Evolutionary conservation across 1,140 invertebrate species (phyloP).

Genomic region (Zaprionus davidi): DNA sequence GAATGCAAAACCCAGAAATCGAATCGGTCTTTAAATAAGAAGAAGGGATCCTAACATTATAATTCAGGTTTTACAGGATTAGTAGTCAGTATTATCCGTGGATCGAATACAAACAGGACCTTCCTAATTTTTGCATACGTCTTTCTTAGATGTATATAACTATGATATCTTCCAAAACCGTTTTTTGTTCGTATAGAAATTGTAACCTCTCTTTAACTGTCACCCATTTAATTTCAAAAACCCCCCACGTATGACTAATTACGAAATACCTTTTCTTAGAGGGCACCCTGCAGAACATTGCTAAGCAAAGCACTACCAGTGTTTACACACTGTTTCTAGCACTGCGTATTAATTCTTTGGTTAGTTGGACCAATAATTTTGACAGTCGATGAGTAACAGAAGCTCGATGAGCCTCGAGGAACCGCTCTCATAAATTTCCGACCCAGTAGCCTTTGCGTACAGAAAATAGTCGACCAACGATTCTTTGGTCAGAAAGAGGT

Average conservation of each 20-base stretch:
- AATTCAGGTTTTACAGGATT: too few species aligned
- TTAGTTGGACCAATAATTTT: slow-evolving; percentile 16
- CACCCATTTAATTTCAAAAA: background rate
- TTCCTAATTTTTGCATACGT: too few species aligned
- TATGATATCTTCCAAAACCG: background rate
- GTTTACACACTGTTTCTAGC: background rate
- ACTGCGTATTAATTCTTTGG: background rate
- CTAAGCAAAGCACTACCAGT: background rate
- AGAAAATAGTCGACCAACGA: slow-evolving; percentile 35
- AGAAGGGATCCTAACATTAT: too few species aligned
- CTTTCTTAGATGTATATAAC: background rate
- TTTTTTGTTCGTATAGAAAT: background rate
- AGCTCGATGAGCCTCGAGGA: slow-evolving; percentile 20
- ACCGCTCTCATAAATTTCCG: slow-evolving; percentile 27
- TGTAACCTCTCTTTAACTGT: slow-evolving; percentile 22
- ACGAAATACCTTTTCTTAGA: background rate
- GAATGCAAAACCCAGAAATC: too few species aligned
- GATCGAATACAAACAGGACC: too few species aligned
- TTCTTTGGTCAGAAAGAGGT: slow-evolving; percentile 13
- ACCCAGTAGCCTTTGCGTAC: slow-evolving; percentile 52
- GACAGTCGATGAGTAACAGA: slow-evolving; percentile 14
- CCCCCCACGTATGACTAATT: background rate
- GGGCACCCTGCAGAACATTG: background rate
- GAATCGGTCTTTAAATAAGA: too few species aligned
- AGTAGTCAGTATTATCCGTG: too few species aligned